phyloP scores from a whole-genome alignment of 1,140 invertebrate species.

The Leptestheria dahalacensis region DNA sequence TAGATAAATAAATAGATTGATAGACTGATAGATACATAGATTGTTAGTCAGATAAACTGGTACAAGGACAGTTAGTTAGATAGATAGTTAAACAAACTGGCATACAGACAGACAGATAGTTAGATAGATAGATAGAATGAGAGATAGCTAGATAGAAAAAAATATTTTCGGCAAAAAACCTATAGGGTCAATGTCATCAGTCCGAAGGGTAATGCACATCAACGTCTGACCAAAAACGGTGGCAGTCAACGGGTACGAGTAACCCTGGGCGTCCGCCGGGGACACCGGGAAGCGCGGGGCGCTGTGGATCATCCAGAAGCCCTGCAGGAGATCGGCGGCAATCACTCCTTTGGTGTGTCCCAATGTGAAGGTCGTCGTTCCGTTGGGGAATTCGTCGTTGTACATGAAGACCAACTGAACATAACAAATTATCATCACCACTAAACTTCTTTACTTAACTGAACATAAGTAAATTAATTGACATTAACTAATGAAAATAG shows the following conservation, averaged over 20 bases:
- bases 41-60: background rate
- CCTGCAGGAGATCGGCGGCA: slow-evolving; percentile 46
- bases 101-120: background rate
- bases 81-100: background rate
- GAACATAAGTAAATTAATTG: slow-evolving; percentile 13
- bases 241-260: slow-evolving; percentile 57
- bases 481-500: no score
- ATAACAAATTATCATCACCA: slow-evolving; percentile 1
- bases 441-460: slow-evolving; percentile 14
- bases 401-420: slow-evolving; percentile 37
- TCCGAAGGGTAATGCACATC: slow-evolving; percentile 59
- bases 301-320: slow-evolving; percentile 83
- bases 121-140: background rate
- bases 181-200: slow-evolving; percentile 46
- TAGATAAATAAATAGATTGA: no score
- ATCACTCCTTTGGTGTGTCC: slow-evolving; percentile 78
- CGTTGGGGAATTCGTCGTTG: slow-evolving; percentile 64
- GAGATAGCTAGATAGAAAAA: background rate
- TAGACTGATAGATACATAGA: no score
- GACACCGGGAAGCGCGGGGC: slow-evolving; percentile 63
- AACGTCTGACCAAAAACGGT: slow-evolving; percentile 66
- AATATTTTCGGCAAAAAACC: slow-evolving; percentile 29
- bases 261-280: slow-evolving; percentile 31
- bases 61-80: background rate
- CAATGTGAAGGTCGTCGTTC: slow-evolving; percentile 30